Percentiles rank a stretch among this genome's conserved stretches.
These are phyloP conservation scores for Drosophila yooni DNA, from an alignment of 2,888 invertebrate species.

Conservation along the genomic window DNA sequence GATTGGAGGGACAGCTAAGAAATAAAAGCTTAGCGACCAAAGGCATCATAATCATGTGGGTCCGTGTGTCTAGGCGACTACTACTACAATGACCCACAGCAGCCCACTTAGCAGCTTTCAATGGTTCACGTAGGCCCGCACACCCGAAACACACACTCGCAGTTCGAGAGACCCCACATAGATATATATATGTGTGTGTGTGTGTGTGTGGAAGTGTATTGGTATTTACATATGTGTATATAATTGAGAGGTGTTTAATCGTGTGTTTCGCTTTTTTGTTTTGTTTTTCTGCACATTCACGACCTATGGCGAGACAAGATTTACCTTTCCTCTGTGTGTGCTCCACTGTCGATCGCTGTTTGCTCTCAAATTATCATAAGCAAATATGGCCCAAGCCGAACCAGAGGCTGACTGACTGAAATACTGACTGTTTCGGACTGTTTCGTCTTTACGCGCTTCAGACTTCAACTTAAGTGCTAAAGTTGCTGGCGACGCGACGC, in stretches of 20 bases:
- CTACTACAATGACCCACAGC: constrained; percentile 46
- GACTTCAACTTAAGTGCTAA: constrained; percentile 77
- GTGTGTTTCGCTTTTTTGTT: constrained; percentile 80
- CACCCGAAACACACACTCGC: constrained; percentile 4
- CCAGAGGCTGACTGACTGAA: constrained; percentile 16
- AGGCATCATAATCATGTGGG: constrained; percentile 76
- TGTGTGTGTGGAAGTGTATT: not conserved
- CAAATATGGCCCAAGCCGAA: constrained; percentile 70
- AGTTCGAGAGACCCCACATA: constrained; percentile 36
- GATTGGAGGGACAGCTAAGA: constrained; percentile 43
- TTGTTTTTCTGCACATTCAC: constrained; percentile 78
- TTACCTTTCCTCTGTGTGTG: constrained; percentile 47
- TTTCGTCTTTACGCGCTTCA: constrained; percentile 69
- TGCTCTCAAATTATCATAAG: constrained; percentile 84
- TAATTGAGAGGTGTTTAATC: constrained; percentile 85
- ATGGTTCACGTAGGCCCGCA: constrained; percentile 50
- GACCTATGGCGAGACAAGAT: constrained; percentile 58
- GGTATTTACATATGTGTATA: constrained; percentile 51
- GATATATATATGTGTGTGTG: constrained; percentile 1
- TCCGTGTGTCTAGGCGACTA: constrained; percentile 47
- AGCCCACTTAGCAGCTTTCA: constrained; percentile 72
- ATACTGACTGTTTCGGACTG: constrained; percentile 39
- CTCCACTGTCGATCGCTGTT: constrained; percentile 74
- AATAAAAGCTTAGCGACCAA: constrained; percentile 6
- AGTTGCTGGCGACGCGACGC: constrained; percentile 81